Conservation (phyloP, 2,888 invertebrate species). For the Labia minor region DNA sequence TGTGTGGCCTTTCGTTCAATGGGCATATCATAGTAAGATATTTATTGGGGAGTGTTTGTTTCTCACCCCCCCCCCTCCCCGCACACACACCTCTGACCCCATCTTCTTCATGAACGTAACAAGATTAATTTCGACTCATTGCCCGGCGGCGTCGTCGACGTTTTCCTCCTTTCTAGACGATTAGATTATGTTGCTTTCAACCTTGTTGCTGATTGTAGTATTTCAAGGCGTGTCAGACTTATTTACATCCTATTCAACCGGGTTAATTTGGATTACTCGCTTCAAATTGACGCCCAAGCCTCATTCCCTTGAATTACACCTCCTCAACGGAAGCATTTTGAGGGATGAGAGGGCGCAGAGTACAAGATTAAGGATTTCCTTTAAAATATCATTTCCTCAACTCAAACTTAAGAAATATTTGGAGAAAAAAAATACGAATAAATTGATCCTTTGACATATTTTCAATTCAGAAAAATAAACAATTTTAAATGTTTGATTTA, state of each 20-base stretch:
- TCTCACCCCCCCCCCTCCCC: too few species aligned
- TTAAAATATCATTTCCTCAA: too few species aligned
- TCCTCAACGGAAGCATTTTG: too few species aligned
- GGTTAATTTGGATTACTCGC: slow-evolving; percentile 7
- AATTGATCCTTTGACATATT: too few species aligned
- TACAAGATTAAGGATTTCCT: too few species aligned
- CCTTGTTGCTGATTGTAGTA: slow-evolving; percentile 7
- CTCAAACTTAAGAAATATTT: too few species aligned
- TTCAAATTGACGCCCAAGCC: not conserved
- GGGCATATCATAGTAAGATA: not conserved
- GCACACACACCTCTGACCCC: not conserved
- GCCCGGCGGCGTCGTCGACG: not conserved
- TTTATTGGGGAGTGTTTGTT: too few species aligned
- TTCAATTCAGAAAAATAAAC: too few species aligned
- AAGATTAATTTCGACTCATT: not conserved
- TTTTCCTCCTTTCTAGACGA: not conserved
- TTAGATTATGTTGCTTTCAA: not conserved
- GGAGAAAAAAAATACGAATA: too few species aligned
- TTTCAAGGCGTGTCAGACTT: slow-evolving; percentile 8
- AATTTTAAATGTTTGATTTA: too few species aligned
- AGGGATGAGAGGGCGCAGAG: too few species aligned
- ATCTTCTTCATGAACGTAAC: not conserved
- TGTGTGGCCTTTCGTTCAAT: not conserved
- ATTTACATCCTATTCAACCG: slow-evolving; percentile 6
- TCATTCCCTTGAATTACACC: not conserved